These are phyloP conservation scores for Manis crassicaudata DNA, from an alignment of 2,797 vertebrate genomes.

Conservation along the genomic window DNA sequence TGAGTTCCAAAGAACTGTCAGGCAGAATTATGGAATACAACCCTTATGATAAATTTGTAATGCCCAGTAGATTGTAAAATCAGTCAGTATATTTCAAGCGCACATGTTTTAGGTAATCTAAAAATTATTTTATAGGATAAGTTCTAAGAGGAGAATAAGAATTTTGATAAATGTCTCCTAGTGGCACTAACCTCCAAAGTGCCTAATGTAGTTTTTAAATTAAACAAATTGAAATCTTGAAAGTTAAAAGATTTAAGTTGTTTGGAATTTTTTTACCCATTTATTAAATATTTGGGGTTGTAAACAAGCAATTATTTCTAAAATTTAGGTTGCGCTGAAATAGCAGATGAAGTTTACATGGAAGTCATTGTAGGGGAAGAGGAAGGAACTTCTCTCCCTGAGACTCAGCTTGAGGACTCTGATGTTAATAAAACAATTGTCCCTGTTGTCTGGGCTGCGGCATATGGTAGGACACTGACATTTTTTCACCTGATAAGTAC, in stretches of 20 bases:
- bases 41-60: constrained; percentile 1
- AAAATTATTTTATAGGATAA: constrained; percentile 34
- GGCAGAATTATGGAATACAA: constrained; percentile 28
- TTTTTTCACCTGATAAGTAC: constrained; percentile 72
- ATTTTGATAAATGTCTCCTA: constrained; percentile 46
- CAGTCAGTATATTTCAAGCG: constrained; percentile 6
- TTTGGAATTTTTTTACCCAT: constrained; percentile 66
- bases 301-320: constrained; percentile 79
- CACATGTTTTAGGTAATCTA: constrained; percentile 48
- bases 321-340: constrained; percentile 90
- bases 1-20: constrained; percentile 51
- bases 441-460: constrained; percentile 92
- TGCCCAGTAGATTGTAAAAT: constrained; percentile 40
- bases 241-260: constrained; percentile 55
- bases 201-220: constrained; percentile 47
- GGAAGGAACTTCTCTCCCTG: constrained; percentile 89
- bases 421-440: constrained; percentile 91
- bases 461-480: constrained; percentile 89
- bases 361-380: constrained; percentile 94
- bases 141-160: constrained; percentile 48
- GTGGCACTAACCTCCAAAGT: constrained; percentile 34
- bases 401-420: constrained; percentile 88
- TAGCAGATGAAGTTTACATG: constrained; percentile 94
- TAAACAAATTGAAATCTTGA: constrained; percentile 48
- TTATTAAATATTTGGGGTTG: constrained; percentile 69